Percentiles rank a stretch among this genome's conserved stretches.
Conservation (phyloP, 2,888 invertebrate species). For the Lochmaea crataegi region DNA sequence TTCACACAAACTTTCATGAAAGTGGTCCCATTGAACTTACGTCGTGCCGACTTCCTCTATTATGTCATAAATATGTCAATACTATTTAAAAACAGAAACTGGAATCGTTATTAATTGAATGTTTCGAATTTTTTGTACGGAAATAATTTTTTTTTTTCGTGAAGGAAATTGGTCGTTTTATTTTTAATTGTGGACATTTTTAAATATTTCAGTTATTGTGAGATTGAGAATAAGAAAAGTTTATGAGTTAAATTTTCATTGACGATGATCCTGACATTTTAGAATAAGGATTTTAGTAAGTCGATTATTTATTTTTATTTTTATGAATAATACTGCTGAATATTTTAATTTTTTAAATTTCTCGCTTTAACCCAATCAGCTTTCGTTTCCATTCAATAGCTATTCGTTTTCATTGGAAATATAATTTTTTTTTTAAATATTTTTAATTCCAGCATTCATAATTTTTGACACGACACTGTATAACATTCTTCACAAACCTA, state of each 20-base stretch:
- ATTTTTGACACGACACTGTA: no score
- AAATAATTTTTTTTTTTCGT: no score
- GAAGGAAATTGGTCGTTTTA: no score
- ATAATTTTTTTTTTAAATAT: no score
- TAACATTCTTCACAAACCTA: no score
- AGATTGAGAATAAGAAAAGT: background rate
- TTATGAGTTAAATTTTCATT: background rate
- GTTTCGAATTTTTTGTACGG: background rate
- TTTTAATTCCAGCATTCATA: no score
- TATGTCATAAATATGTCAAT: conserved; percentile 20
- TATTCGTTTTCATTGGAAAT: no score
- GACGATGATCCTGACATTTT: background rate
- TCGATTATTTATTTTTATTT: background rate
- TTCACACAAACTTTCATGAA: conserved; percentile 43
- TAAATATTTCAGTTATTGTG: background rate
- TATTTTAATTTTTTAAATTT: no score
- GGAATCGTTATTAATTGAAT: background rate
- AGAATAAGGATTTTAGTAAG: background rate
- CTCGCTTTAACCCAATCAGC: no score
- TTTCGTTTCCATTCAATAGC: no score
- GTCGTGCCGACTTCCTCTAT: conserved; percentile 27
- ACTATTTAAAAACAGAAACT: background rate
- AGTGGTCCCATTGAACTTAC: conserved; percentile 19
- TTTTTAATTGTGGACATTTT: background rate
- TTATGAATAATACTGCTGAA: background rate